Evolutionary conservation across 2,113 vertebrate species (phyloP).

Genomic region (Herpailurus yagouaroundi): DNA sequence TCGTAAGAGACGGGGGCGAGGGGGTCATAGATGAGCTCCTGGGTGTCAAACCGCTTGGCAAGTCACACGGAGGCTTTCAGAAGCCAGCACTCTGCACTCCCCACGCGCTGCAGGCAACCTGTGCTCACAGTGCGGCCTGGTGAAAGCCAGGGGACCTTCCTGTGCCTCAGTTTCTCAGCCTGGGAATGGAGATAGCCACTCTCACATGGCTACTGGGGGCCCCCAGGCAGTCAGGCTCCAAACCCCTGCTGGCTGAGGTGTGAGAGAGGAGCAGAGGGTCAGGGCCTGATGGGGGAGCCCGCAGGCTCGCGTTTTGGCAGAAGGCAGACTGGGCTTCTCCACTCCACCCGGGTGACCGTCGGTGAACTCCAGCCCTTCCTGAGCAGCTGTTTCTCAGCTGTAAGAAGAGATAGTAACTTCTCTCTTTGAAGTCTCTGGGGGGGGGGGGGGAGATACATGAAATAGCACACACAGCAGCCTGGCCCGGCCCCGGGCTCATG

Average conservation of each 20-base stretch:
- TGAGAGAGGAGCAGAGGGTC: neutral
- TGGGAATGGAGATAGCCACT: neutral
- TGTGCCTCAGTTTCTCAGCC: neutral
- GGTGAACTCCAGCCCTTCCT: neutral
- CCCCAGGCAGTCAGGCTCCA: neutral
- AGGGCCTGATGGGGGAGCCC: neutral
- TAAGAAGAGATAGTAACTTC: neutral
- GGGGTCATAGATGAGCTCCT: fast-evolving
- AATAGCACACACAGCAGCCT: neutral
- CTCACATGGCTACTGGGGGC: neutral
- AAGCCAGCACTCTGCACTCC: neutral
- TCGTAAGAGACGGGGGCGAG: neutral
- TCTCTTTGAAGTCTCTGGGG: neutral
- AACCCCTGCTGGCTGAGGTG: fast-evolving
- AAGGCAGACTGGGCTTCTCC: neutral
- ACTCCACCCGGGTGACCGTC: neutral
- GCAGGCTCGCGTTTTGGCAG: fast-evolving
- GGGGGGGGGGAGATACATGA: neutral
- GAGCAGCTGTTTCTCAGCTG: neutral
- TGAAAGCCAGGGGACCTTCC: neutral
- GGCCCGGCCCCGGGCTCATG: neutral
- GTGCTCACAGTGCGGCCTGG: neutral
- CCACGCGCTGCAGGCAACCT: neutral
- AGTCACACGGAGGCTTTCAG: neutral
- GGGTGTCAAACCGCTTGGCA: fast-evolving